Conservation (phyloP, 2,888 invertebrate genomes). For the Ypsolopha scabrella region DNA sequence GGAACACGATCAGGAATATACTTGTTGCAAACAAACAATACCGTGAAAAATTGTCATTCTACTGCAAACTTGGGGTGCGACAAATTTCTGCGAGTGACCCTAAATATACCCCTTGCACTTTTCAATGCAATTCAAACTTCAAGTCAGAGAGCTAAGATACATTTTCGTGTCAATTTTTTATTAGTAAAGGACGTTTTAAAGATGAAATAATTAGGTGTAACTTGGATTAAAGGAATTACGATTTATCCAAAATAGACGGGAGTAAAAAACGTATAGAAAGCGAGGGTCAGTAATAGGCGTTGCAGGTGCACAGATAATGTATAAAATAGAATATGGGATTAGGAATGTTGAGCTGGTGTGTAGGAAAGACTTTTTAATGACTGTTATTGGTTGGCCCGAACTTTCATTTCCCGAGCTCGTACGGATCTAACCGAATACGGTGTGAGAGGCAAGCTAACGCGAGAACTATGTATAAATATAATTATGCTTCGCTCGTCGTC, state of each 20-base stretch:
- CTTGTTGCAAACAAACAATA: conserved; percentile 76
- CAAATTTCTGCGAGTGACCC: conserved; percentile 14
- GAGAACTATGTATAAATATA: too few relatives aligned
- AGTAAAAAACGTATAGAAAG: conserved; percentile 48
- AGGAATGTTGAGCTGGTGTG: conserved; percentile 10
- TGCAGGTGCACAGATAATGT: conserved; percentile 50
- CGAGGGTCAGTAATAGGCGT: conserved; percentile 30
- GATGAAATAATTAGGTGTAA: conserved; percentile 15
- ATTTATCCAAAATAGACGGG: conserved; percentile 38
- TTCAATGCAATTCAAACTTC: neutral
- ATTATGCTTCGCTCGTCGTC: too few relatives aligned
- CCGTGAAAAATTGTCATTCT: conserved; percentile 58
- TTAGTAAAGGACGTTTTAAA: neutral
- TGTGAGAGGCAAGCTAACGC: too few relatives aligned
- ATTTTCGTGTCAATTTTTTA: neutral
- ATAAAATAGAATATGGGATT: conserved; percentile 34
- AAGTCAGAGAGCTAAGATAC: neutral
- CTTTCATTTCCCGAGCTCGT: too few relatives aligned
- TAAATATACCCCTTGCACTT: neutral
- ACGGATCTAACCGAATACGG: too few relatives aligned
- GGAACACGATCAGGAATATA: conserved; percentile 82
- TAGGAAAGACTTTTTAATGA: too few relatives aligned
- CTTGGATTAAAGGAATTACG: conserved; percentile 66
- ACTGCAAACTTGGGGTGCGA: neutral
- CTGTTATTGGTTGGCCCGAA: too few relatives aligned